Conservation (phyloP, 2,113 vertebrate genomes). For the Chaetorhynchus papuensis region DNA sequence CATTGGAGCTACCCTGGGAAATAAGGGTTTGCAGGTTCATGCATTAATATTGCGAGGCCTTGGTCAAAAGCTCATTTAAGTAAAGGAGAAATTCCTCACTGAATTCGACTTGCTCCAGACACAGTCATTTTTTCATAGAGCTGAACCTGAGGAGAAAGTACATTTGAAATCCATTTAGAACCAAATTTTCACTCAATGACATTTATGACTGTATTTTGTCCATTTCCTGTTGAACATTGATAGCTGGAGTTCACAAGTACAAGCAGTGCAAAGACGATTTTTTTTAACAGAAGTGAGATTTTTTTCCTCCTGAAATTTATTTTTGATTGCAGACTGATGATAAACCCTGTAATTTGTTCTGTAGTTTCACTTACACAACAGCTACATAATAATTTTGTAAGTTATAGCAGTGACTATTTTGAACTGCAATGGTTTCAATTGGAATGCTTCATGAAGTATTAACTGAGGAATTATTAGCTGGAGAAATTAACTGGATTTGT, state of each 20-base stretch:
- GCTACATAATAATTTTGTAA: neutral
- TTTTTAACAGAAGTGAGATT: neutral
- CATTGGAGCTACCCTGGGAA: slow-evolving; percentile 45
- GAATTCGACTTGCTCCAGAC: slow-evolving; percentile 17
- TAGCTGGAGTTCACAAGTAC: neutral
- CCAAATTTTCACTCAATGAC: slow-evolving; percentile 7
- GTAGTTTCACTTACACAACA: slow-evolving; percentile 8
- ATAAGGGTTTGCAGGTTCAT: slow-evolving; percentile 42
- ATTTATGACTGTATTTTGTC: slow-evolving; percentile 1
- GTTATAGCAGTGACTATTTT: neutral
- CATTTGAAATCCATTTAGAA: slow-evolving; percentile 33
- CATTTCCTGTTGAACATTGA: neutral
- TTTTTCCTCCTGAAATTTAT: neutral
- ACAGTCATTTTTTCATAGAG: neutral
- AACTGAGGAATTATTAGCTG: slow-evolving; percentile 24
- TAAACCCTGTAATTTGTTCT: slow-evolving; percentile 6
- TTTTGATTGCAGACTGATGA: slow-evolving; percentile 23
- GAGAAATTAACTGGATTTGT: slow-evolving; percentile 18
- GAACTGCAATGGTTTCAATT: neutral
- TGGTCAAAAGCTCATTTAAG: slow-evolving; percentile 52
- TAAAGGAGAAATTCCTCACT: slow-evolving; percentile 35
- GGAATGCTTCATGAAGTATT: neutral
- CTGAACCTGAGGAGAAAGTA: neutral
- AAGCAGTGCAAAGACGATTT: neutral
- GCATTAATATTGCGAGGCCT: slow-evolving; percentile 35